Percentiles rank a stretch among this genome's conserved stretches.
These are phyloP conservation scores for Chymomyza fuscimana DNA, from an alignment of 2,888 invertebrate species.

Conservation along the genomic window DNA sequence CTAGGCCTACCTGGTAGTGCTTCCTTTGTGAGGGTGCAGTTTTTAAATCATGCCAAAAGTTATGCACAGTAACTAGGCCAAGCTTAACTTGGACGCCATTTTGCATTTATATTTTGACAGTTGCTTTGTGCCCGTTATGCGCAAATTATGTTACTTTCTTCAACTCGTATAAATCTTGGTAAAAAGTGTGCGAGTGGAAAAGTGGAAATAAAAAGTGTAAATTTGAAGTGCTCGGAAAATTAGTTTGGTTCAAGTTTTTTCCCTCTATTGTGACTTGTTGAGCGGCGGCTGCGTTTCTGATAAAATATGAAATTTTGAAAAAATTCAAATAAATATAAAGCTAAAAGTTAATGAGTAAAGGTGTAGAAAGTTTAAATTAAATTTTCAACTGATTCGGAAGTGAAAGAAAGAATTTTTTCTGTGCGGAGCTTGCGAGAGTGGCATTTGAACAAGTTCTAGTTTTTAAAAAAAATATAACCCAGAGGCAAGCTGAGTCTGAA, in stretches of 20 bases:
- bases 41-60: conserved; percentile 55
- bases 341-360: conserved; percentile 67
- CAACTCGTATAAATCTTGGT: conserved; percentile 66
- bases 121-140: conserved; percentile 39
- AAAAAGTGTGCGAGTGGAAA: conserved; percentile 21
- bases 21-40: conserved; percentile 31
- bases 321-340: conserved; percentile 45
- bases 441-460: too few relatives aligned
- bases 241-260: conserved; percentile 39
- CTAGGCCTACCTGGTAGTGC: conserved; percentile 24
- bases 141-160: conserved; percentile 68
- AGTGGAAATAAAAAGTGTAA: conserved; percentile 40
- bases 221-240: conserved; percentile 41
- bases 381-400: conserved; percentile 31
- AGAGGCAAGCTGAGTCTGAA: too few relatives aligned
- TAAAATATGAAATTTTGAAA: conserved; percentile 15
- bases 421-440: too few relatives aligned
- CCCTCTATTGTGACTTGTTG: conserved; percentile 54
- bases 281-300: conserved; percentile 31
- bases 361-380: conserved; percentile 70
- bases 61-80: not conserved
- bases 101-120: conserved; percentile 44
- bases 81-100: conserved; percentile 25
- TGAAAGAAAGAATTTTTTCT: too few relatives aligned
- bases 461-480: too few relatives aligned